Base-by-base conservation (phyloP, 1,140 invertebrate genomes). In the Atta texana region DNA sequence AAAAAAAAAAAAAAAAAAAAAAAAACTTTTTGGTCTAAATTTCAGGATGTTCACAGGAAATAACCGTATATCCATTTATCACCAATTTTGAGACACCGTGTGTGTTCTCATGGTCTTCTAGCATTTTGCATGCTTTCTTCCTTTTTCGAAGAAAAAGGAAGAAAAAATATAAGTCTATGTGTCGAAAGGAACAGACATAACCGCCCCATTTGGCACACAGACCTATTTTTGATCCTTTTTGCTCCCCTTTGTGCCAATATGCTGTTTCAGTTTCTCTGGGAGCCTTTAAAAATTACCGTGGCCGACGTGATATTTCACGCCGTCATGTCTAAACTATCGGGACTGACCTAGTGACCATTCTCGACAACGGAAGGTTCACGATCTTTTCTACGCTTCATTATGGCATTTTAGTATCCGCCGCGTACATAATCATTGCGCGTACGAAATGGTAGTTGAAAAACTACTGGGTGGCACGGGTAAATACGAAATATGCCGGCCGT, bases 241-340 rank as follows among this genome's bases (percentile, higher is more conserved):
- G 5, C 64, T 31, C 63, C 2, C 18, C 63, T 39, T 80, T 69
- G 63, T 55, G 49, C 77, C 63, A 44, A 68, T 69, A 53, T 24
- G 14, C 28, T 39, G 18, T 53, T 34, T 55, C 77, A 80, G 34
- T 69, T 34, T 80, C 31, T 31, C 8, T 12, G n/a, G n/a, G 66
- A 57, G 1, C 66, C 64, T 39, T 71, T 5, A 24, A 71, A 69
- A 55, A 71, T 84, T 49, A 84, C 81, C 81, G 81, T 59, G 21
- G 24, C 81, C 55, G n/a, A 84, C 74, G 55, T 31, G 69, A 75
- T 61, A 66, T 75, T 72, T 61, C 71, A 76, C 55, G 81, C 69
- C 69, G 81, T 84, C 69, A 10, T 39, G 64, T 57, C 66, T 81
- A 59, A 51, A 51, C 24, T 49, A 76, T 84, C 24, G 55, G n/a